Base-by-base conservation (phyloP, 2,797 vertebrate genomes). In the Cossypha caffra region DNA sequence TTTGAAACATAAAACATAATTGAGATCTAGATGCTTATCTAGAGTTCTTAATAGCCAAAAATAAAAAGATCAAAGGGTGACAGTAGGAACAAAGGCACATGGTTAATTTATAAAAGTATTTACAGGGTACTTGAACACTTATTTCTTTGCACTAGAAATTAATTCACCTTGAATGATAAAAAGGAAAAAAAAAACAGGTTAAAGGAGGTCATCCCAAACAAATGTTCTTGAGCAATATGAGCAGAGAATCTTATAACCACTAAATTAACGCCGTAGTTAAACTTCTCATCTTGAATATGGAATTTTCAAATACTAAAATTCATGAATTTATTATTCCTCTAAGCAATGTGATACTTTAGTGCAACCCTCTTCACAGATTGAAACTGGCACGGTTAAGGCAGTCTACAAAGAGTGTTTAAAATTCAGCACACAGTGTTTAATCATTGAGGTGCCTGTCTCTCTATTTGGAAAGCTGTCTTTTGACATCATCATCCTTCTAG, bases 51-150 rank as follows among this genome's bases (percentile, higher is more conserved):
- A 40, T 68, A 84, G 68, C 45, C 89, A 91, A 91, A 94, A 91
- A 57, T 67, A 66, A 92, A 92, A 93, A 92, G 43, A 85, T 47
- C 48, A 83, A 52, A 87, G 33, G 80, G 51, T 19, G 5, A 82
- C 61, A 54, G 62, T 50, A 94, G 52, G 89, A 92, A 89, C 81
- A 96, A 96, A 96, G 94, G 93, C 87, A 96, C 93, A 19, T 93
- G 81, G 68, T 87, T 91, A 76, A 80, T 92, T 89, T 95, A 94
- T 87, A 95, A 83, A 95, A 96, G 33, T 89, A 91, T 91, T 94
- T 94, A 95, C 84, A 95, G 48, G 29, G 50, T 95, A 57, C 55
- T 82, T 19, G 5, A 75, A 84, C 47, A 72, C 43, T 95, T 91
- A 78, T 43, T 93, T 86, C 25, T 71, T 15, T 57, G 43, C 59